Evolutionary conservation across 2,888 invertebrate species (phyloP), one percentile per base, ranked within the genome.

Genomic region (Cantharis nigra): DNA sequence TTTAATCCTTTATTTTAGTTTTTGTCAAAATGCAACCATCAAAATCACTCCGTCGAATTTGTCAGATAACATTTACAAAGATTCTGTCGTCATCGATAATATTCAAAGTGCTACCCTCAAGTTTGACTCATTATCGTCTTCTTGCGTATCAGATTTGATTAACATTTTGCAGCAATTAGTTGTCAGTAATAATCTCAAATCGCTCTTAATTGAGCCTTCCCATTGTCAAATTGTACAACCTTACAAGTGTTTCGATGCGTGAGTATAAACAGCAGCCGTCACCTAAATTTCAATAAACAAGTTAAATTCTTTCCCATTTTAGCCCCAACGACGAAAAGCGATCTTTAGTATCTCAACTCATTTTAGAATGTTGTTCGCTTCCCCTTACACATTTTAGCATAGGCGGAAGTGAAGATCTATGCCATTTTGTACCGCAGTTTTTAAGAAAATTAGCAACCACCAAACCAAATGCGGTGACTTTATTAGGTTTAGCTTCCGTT

Each of bases 401-500:
- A 78, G 89, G 89, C 74, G 87, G 88, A 79, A 83, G 87, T 72
- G 89, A 89, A 82, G 87, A 87, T 78, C 82, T 89, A 71, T 85
- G 86, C 72, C 82, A 86, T 71, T 84, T 85, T 79, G 81, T 86
- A 67, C 85, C 87, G 70, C 83, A 86, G 74, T 83, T 86, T 76
- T 79, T 87, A 73, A 80, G 82, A 74, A 81, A 86, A 62, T 78
- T 89, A 67, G 86, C 88, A 72, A 83, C 86, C 76, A 84, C 87
- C 71, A 88, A 88, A 79, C 89, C 92, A 69, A 89, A 90, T 81
- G 90, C 91, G 77, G 86, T 95, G 70, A 90, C 91, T 77, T 90
- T 91, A 80, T 89, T 95, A 65, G 93, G 94, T 82, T 88, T 95
- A 82, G 93, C 94, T 80, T 93, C 94, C 71, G 91, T 95, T 30